Evolutionary conservation across 2,888 invertebrate species (phyloP).

Genomic region (Leptura quadrifasciata): DNA sequence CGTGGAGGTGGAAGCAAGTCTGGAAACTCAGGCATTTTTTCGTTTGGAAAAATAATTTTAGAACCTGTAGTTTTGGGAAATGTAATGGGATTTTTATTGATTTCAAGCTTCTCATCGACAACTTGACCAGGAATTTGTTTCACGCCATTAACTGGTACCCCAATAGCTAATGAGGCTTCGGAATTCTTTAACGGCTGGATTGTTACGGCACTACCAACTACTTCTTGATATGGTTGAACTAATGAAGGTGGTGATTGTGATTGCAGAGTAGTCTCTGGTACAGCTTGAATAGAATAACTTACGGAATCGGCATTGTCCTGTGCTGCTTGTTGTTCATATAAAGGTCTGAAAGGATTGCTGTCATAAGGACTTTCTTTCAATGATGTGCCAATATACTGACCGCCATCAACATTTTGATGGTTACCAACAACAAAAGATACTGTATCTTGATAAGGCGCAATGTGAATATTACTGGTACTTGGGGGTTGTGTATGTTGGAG

Average conservation of each 20-base stretch:
- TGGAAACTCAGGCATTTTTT: slow-evolving; percentile 59
- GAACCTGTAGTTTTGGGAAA: slow-evolving; percentile 63
- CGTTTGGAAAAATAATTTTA: slow-evolving; percentile 71
- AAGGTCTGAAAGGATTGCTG: slow-evolving; percentile 69
- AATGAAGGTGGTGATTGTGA: slow-evolving; percentile 6
- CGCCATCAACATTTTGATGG: slow-evolving; percentile 77
- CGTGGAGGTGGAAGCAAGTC: slow-evolving; percentile 59
- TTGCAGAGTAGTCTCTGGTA: slow-evolving; percentile 37
- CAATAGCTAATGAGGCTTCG: slow-evolving; percentile 72
- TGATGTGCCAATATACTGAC: slow-evolving; percentile 73
- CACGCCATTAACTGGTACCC: slow-evolving; percentile 67
- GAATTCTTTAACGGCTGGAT: slow-evolving; percentile 71
- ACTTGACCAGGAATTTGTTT: slow-evolving; percentile 71
- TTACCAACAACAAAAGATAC: slow-evolving; percentile 81
- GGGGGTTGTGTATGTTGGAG: slow-evolving; percentile 66
- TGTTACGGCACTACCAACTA: slow-evolving; percentile 67
- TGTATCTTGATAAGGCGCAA: slow-evolving; percentile 79
- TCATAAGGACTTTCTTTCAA: slow-evolving; percentile 75
- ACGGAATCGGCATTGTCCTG: slow-evolving; percentile 52
- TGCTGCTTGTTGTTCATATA: slow-evolving; percentile 59
- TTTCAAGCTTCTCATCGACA: slow-evolving; percentile 69
- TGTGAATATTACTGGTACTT: slow-evolving; percentile 80
- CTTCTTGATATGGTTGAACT: slow-evolving; percentile 50
- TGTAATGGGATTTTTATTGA: slow-evolving; percentile 63
- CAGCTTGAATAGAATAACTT: slow-evolving; percentile 54